Percentiles rank a stretch among this genome's conserved stretches.
Conservation (phyloP, 2,113 vertebrate species). For the Nothoprocta perdicaria region DNA sequence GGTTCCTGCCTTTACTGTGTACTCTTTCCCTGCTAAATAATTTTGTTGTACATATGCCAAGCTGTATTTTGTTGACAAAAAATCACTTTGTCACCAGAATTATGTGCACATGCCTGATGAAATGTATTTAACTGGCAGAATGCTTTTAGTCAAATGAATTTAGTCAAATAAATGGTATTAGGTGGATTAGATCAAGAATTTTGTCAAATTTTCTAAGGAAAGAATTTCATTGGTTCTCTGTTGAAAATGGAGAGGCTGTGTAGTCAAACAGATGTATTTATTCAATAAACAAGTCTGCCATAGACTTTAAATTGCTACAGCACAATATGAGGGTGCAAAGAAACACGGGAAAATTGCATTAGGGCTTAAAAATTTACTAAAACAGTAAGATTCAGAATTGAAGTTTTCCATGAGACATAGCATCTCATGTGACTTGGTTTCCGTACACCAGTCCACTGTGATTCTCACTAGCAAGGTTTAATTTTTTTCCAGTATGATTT, state of each 20-base stretch:
- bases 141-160: slow-evolving; percentile 56
- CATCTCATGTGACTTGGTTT: rapidly evolving
- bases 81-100: slow-evolving; percentile 51
- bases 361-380: not conserved
- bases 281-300: not conserved
- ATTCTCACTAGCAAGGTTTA: not conserved
- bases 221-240: slow-evolving; percentile 51
- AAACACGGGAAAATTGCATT: not conserved
- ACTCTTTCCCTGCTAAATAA: not conserved
- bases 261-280: slow-evolving; percentile 25
- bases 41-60: slow-evolving; percentile 4
- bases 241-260: slow-evolving; percentile 12
- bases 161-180: slow-evolving; percentile 35
- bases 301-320: not conserved
- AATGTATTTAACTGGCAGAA: slow-evolving; percentile 61
- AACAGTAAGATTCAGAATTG: rapidly evolving
- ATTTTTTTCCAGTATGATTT: rapidly evolving
- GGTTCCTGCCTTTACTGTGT: not conserved
- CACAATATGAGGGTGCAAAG: not conserved
- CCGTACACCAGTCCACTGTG: rapidly evolving
- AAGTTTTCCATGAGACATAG: not conserved
- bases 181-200: slow-evolving; percentile 54
- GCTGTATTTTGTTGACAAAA: slow-evolving; percentile 48
- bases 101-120: not conserved
- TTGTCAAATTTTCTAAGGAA: slow-evolving; percentile 34